Evolutionary conservation across 2,888 invertebrate genomes (phyloP).

Genomic region (Machimus rusticus): DNA sequence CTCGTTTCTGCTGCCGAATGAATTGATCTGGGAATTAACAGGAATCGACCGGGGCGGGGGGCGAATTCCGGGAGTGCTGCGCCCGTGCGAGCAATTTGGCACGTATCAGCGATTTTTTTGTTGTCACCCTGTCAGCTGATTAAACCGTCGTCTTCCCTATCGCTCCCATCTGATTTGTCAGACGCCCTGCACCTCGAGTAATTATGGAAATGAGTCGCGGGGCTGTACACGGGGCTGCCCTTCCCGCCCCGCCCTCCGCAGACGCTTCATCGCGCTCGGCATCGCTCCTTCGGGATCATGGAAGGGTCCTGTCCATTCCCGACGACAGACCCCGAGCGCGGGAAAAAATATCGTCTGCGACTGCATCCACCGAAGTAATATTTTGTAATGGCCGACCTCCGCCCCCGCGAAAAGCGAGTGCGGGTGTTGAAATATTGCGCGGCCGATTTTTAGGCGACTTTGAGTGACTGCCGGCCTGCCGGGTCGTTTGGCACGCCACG

Average conservation of each 20-base stretch:
- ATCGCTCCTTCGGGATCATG: background rate
- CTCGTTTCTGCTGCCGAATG: background rate
- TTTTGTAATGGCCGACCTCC: background rate
- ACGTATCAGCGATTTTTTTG: background rate
- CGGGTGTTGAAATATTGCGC: background rate
- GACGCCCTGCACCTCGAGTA: background rate
- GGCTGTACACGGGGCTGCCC: background rate
- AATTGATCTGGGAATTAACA: constrained; percentile 1
- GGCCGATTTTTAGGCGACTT: background rate
- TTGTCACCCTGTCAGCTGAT: background rate
- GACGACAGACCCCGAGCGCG: background rate
- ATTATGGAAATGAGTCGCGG: background rate
- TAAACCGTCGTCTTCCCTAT: background rate
- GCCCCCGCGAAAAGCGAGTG: background rate
- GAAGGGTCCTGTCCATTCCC: background rate
- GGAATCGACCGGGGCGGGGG: background rate
- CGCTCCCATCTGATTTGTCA: background rate
- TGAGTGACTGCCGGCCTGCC: background rate
- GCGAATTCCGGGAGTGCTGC: background rate
- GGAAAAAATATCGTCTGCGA: background rate
- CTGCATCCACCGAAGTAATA: background rate
- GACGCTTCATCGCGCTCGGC: background rate
- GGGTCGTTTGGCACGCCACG: background rate
- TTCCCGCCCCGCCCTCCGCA: background rate
- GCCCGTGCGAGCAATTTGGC: background rate